Evolutionary conservation across 2,888 invertebrate genomes (phyloP).

Genomic region (Agrochola lychnidis): DNA sequence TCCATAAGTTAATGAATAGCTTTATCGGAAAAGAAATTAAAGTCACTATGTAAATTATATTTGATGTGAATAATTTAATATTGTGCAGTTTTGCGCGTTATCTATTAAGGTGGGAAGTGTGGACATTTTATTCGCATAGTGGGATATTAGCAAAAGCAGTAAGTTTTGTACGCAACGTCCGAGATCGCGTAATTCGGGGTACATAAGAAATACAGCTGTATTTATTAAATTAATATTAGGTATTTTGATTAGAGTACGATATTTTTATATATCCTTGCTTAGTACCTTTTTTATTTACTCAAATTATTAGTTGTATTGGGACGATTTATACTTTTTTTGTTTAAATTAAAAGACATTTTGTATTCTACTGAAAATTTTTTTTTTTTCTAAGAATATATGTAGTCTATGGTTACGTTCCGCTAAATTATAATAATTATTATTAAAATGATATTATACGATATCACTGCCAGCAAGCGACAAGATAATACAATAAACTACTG

Average conservation of each 20-base stretch:
- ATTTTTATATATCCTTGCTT: slow-evolving; percentile 8
- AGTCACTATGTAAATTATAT: slow-evolving; percentile 30
- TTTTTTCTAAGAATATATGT: background rate
- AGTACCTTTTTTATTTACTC: slow-evolving; percentile 13
- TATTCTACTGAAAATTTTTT: background rate
- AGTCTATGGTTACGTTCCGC: background rate
- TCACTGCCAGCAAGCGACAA: slow-evolving; percentile 15
- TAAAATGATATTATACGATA: background rate
- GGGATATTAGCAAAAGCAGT: slow-evolving; percentile 1
- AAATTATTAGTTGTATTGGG: background rate
- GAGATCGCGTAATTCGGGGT: background rate
- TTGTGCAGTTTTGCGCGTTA: slow-evolving; percentile 19
- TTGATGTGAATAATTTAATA: slow-evolving; percentile 21
- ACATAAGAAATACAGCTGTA: slow-evolving; percentile 13
- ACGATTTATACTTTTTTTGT: background rate
- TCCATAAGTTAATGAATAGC: slow-evolving; percentile 31
- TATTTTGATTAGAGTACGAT: slow-evolving; percentile 15
- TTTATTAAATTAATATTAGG: background rate
- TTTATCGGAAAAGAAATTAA: slow-evolving; percentile 15
- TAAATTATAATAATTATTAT: slow-evolving; percentile 7
- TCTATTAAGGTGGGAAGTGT: slow-evolving; percentile 3
- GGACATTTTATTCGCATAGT: slow-evolving; percentile 9
- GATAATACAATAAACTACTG: background rate
- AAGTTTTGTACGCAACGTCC: slow-evolving; percentile 10
- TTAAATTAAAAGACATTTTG: background rate